Conservation (phyloP, 2,888 invertebrate genomes). For the Drosophila mayaguana region DNA sequence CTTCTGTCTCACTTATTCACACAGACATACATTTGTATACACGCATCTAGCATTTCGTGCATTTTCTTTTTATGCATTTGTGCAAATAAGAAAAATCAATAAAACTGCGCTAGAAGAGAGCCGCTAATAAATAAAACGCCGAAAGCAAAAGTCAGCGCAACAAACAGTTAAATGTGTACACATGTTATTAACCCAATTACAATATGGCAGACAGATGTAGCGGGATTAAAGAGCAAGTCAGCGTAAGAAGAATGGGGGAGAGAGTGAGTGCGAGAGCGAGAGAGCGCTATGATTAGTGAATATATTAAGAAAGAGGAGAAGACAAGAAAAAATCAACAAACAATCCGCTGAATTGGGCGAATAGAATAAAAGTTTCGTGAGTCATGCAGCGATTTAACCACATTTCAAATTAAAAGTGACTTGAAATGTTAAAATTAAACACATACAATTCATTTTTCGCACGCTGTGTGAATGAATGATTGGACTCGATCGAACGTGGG, state of each 20-base stretch:
- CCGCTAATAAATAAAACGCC: slow-evolving; percentile 37
- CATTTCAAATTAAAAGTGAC: slow-evolving; percentile 14
- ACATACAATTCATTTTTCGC: slow-evolving; percentile 38
- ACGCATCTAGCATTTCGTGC: slow-evolving; percentile 38
- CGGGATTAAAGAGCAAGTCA: slow-evolving; percentile 23
- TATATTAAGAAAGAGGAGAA: slow-evolving; percentile 31
- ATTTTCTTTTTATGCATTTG: slow-evolving; percentile 43
- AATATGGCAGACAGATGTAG: slow-evolving; percentile 58
- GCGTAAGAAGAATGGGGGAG: not conserved
- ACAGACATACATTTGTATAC: not conserved
- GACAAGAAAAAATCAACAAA: slow-evolving; percentile 18
- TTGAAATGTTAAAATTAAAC: slow-evolving; percentile 21
- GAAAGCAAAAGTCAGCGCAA: slow-evolving; percentile 61
- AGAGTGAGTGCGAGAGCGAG: not conserved
- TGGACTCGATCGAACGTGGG: slow-evolving; percentile 30
- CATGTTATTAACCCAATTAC: slow-evolving; percentile 73
- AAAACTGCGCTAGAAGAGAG: slow-evolving; percentile 40
- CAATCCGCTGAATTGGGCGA: slow-evolving; percentile 19
- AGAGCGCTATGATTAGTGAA: slow-evolving; percentile 37
- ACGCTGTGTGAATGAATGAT: slow-evolving; percentile 47
- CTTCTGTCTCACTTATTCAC: slow-evolving; percentile 16
- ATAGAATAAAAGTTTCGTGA: slow-evolving; percentile 34
- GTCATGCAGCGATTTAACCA: slow-evolving; percentile 34
- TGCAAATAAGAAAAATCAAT: slow-evolving; percentile 78
- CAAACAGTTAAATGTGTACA: slow-evolving; percentile 53